These are phyloP conservation scores for Noctuana brunneofusca DNA, from an alignment of 2,888 invertebrate genomes.

Conservation along the genomic window DNA sequence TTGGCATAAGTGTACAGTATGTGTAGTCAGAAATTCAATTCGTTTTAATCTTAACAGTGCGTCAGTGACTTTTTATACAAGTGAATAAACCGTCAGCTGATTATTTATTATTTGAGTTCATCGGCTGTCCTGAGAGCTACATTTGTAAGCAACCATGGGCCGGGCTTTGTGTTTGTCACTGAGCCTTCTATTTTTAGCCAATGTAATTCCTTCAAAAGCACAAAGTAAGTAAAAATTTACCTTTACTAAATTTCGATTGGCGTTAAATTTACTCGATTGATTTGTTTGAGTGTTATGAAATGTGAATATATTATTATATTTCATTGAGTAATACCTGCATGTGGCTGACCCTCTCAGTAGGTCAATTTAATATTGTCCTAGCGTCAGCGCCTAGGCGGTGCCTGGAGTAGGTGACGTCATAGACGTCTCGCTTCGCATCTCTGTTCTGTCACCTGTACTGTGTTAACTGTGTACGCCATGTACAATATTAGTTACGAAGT, in stretches of 20 bases:
- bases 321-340: constrained; percentile 35
- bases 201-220: constrained; percentile 57
- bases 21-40: neutral
- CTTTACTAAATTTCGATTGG: constrained; percentile 17
- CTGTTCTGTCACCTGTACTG: neutral
- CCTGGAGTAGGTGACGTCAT: constrained; percentile 51
- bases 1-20: neutral
- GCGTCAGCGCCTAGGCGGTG: constrained; percentile 32
- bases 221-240: constrained; percentile 58
- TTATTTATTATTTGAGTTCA: neutral
- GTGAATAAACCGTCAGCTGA: neutral
- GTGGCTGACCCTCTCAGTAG: constrained; percentile 36
- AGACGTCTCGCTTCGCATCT: constrained; percentile 45
- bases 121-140: constrained; percentile 1
- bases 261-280: neutral
- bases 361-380: constrained; percentile 36
- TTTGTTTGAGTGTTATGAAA: neutral
- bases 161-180: constrained; percentile 45
- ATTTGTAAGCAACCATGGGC: constrained; percentile 39
- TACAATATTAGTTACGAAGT: too few relatives aligned
- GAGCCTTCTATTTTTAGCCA: constrained; percentile 66
- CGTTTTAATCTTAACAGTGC: neutral
- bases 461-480: too few relatives aligned
- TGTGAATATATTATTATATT: constrained; percentile 12
- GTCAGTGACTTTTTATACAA: neutral